Evolutionary conservation across 2,797 vertebrate genomes (phyloP).

Genomic region (Myotis findleyi): DNA sequence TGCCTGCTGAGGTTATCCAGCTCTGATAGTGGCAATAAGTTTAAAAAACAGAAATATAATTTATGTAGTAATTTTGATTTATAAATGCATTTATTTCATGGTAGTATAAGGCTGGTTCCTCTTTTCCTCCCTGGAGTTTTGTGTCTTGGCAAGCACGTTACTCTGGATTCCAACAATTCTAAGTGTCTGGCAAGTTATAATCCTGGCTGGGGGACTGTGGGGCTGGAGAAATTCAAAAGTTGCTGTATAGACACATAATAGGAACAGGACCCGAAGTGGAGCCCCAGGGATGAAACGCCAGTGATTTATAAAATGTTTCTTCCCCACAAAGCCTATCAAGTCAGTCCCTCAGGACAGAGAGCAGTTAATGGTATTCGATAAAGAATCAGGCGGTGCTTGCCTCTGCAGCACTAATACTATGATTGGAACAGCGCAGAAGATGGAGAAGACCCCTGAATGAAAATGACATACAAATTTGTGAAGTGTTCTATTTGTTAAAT

Average conservation of each 20-base stretch:
- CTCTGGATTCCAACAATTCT: not conserved
- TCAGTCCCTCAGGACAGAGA: not conserved
- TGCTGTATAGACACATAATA: not conserved
- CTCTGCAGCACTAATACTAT: not conserved
- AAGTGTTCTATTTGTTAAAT: not conserved
- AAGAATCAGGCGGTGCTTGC: not conserved
- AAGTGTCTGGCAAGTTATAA: not conserved
- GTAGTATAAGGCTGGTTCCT: not conserved
- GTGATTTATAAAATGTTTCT: not conserved
- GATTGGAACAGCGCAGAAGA: not conserved
- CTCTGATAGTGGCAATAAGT: not conserved
- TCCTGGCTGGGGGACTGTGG: not conserved
- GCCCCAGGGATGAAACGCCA: not conserved
- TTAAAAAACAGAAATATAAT: not conserved
- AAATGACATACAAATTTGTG: not conserved
- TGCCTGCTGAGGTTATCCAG: not conserved
- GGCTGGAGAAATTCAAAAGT: not conserved
- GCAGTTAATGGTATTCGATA: not conserved
- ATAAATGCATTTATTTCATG: not conserved
- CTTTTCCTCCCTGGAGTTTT: not conserved
- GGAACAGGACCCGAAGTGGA: not conserved
- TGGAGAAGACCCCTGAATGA: not conserved
- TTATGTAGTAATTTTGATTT: conserved; percentile 24
- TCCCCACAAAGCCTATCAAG: not conserved
- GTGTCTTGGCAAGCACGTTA: not conserved